Percentiles rank a stretch among this genome's conserved stretches.
Conservation (phyloP, 1,140 invertebrate species). For the Drosophila chauvacae region DNA sequence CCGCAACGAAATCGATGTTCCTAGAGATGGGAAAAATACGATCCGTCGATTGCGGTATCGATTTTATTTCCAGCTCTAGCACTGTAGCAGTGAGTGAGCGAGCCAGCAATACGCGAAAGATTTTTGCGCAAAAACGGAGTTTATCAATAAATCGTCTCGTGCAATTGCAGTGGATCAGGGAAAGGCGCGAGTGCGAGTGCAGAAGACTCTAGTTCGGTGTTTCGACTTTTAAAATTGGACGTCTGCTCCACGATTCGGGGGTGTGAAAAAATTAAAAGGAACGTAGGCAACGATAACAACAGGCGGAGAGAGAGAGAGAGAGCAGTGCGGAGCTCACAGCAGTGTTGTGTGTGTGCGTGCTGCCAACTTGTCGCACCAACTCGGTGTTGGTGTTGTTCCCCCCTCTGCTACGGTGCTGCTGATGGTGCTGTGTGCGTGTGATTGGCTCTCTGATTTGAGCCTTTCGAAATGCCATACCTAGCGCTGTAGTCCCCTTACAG, state of each 20-base stretch:
- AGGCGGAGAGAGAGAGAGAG: slow-evolving; percentile 34
- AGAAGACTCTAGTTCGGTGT: not conserved
- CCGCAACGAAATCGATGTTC: not conserved
- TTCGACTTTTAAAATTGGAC: not conserved
- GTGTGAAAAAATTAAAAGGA: slow-evolving; percentile 37
- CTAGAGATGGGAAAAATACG: not conserved
- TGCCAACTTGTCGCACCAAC: slow-evolving; percentile 48
- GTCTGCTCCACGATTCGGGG: slow-evolving; percentile 4
- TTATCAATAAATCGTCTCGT: slow-evolving; percentile 40
- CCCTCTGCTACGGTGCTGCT: slow-evolving; percentile 8
- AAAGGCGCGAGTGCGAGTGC: slow-evolving; percentile 14
- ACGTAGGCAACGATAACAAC: slow-evolving; percentile 52
- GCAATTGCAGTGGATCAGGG: slow-evolving; percentile 10
- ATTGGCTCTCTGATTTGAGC: slow-evolving; percentile 19
- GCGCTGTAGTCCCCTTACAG: not conserved
- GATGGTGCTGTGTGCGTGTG: slow-evolving; percentile 27
- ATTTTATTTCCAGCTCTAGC: slow-evolving; percentile 6
- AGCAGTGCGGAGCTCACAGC: slow-evolving; percentile 15
- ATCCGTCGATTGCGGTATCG: not conserved
- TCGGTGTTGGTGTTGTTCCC: slow-evolving; percentile 18
- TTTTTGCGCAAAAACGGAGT: slow-evolving; percentile 53
- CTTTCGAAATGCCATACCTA: slow-evolving; percentile 12
- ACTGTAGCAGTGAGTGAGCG: slow-evolving; percentile 33
- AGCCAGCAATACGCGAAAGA: slow-evolving; percentile 38
- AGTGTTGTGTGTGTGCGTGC: slow-evolving; percentile 51